phyloP scores from a whole-genome alignment of 1,140 invertebrate genomes.

The Hylaeus volcanicus region DNA sequence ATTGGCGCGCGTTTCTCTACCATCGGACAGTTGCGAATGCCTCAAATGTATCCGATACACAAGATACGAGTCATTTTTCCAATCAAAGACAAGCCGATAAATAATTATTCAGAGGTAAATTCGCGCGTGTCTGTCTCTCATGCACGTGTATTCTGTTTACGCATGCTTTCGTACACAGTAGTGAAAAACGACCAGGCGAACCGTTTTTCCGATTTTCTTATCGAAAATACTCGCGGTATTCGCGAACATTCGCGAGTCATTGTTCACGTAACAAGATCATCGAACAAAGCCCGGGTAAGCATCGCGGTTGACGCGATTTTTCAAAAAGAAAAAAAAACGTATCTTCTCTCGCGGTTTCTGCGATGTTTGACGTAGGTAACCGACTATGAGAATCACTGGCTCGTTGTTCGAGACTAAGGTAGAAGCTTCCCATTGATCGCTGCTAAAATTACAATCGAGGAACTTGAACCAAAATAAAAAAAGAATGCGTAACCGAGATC shows the following conservation, averaged over 20 bases:
- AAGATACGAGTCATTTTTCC: no score
- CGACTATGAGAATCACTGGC: neutral
- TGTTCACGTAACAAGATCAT: neutral
- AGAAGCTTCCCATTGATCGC: constrained; percentile 51
- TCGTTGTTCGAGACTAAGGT: constrained; percentile 29
- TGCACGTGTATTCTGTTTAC: constrained; percentile 25
- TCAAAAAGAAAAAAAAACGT: no score
- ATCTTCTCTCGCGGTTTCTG: neutral
- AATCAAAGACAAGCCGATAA: neutral
- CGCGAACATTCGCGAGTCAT: neutral
- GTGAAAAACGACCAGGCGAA: constrained; percentile 39
- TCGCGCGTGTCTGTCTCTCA: constrained; percentile 24
- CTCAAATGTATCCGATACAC: neutral
- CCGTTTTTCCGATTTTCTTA: constrained; percentile 5
- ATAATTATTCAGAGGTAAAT: neutral
- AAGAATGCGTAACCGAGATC: neutral
- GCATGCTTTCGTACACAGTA: constrained; percentile 25
- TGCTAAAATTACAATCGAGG: constrained; percentile 40
- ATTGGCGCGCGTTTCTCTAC: neutral
- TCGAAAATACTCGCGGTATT: neutral
- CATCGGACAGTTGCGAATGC: constrained; percentile 12
- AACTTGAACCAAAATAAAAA: neutral
- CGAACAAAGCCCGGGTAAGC: neutral
- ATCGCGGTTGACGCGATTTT: neutral
- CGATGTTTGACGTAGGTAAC: neutral